These are phyloP conservation scores for Campoplex capitator DNA, from an alignment of 2,888 invertebrate genomes.

Conservation along the genomic window DNA sequence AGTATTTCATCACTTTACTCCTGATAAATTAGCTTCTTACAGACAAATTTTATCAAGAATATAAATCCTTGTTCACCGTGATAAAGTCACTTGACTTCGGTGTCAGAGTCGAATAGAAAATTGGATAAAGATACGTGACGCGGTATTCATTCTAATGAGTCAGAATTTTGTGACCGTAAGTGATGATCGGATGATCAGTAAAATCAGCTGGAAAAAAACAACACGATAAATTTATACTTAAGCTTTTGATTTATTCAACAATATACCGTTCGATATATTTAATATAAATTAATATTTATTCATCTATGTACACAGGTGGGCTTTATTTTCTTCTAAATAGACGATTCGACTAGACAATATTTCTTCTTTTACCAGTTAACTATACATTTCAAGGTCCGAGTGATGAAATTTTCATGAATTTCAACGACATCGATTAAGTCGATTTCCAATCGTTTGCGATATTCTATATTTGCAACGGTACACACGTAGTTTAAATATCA, in stretches of 20 bases:
- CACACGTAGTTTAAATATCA: slow-evolving; percentile 12
- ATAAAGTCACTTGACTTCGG: neutral
- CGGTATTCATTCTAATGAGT: neutral
- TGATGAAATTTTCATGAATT: slow-evolving; percentile 3
- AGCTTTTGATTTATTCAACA: slow-evolving; percentile 19
- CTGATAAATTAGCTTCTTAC: no score
- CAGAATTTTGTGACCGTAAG: neutral
- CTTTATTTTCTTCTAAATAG: slow-evolving; percentile 40
- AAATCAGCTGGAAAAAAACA: neutral
- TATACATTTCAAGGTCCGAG: slow-evolving; percentile 32
- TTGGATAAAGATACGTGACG: neutral
- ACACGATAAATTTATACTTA: neutral
- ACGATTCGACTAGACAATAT: slow-evolving; percentile 51
- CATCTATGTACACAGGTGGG: slow-evolving; percentile 61
- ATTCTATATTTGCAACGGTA: slow-evolving; percentile 36
- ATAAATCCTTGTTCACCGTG: neutral
- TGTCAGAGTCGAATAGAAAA: neutral
- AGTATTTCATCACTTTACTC: no score
- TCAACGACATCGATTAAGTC: slow-evolving; percentile 47
- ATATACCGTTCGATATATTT: slow-evolving; percentile 19
- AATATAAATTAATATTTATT: slow-evolving; percentile 51
- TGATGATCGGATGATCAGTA: neutral
- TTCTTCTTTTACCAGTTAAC: slow-evolving; percentile 41
- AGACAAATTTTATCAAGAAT: neutral
- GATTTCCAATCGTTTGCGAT: slow-evolving; percentile 20